Evolutionary conservation across 2,888 invertebrate genomes (phyloP), one percentile per base, ranked within the genome.

Genomic region (Sarcophaga carnaria): DNA sequence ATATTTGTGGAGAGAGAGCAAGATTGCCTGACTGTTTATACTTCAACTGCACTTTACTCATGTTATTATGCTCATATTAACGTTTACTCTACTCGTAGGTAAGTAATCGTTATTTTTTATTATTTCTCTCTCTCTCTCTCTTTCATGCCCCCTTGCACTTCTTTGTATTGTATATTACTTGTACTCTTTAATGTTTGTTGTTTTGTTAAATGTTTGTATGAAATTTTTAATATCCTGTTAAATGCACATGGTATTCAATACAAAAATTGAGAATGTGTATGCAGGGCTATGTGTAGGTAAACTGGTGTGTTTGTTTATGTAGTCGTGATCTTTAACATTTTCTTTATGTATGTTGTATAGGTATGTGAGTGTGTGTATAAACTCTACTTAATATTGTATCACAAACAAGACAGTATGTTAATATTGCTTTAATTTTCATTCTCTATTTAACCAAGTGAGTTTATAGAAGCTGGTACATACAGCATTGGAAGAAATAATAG

Each of bases 191-290:
- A 76, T 71, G 77, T 67, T 83, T 72, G 71, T 67, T 82, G 10
- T 37, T 37, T 54, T 54, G 54, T 54, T 54, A 12, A 54, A 4
- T 54, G 80, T 80, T 84, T 71, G 71, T 71, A 71, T 66, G 76
- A 37, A 37, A 80, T n/a, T 84, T 84, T 84, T 84, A 80, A 80
- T 80, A 76, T 84, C 76, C 70, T 80, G 75, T 66, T 83, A 60
- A 64, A 82, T 77, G 60, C 54, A 54, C 54, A 54, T 54, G 54
- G 54, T 54, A 54, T 54, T 54, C 54, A 17, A 37, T 37, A 37
- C 2, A 2, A 37, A 10, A 37, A 37, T 6, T 5, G 37, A 10
- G 8, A 37, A 37, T 37, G 17, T 54, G 54, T 14, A 3, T 20
- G 20, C 2, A 14, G 14, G 20, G 45, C 8, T 20, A 3, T 67